phyloP scores from a whole-genome alignment of 2,113 vertebrate genomes.

The Pomatorhinus ruficollis region DNA sequence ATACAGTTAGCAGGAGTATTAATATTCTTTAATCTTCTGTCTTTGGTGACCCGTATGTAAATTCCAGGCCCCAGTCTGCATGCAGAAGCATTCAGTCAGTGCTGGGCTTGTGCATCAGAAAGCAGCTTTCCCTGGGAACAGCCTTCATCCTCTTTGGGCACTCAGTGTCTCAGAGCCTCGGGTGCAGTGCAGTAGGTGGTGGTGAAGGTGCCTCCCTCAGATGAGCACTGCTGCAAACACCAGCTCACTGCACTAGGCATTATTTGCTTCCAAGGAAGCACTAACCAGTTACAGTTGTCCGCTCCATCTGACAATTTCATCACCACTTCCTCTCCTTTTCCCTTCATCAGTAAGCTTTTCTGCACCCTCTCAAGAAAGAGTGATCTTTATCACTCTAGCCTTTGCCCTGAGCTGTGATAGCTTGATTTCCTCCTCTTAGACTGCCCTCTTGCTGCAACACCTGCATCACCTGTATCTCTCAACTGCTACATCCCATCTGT shows the following conservation, averaged over 20 bases:
- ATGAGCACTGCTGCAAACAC: neutral
- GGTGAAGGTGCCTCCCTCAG: neutral
- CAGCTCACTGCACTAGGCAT: neutral
- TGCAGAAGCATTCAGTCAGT: no score
- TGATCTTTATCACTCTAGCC: neutral
- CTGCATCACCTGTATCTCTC: neutral
- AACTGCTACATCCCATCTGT: neutral
- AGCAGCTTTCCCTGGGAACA: neutral
- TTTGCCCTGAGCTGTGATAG: neutral
- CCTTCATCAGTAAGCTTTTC: neutral
- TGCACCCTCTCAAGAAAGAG: neutral
- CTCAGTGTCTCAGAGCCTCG: neutral
- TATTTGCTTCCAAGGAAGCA: neutral
- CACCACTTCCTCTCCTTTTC: neutral
- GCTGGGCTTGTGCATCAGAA: neutral
- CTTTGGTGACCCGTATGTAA: accelerated
- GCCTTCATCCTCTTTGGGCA: neutral
- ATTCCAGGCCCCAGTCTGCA: accelerated
- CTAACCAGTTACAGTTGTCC: neutral
- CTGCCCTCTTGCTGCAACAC: neutral
- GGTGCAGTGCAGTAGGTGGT: neutral
- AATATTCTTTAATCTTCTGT: neutral
- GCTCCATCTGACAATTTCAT: neutral
- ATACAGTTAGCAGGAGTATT: neutral
- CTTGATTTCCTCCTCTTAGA: neutral